Evolutionary conservation across 2,113 vertebrate species (phyloP).

Genomic region (Lophochroa leadbeateri): DNA sequence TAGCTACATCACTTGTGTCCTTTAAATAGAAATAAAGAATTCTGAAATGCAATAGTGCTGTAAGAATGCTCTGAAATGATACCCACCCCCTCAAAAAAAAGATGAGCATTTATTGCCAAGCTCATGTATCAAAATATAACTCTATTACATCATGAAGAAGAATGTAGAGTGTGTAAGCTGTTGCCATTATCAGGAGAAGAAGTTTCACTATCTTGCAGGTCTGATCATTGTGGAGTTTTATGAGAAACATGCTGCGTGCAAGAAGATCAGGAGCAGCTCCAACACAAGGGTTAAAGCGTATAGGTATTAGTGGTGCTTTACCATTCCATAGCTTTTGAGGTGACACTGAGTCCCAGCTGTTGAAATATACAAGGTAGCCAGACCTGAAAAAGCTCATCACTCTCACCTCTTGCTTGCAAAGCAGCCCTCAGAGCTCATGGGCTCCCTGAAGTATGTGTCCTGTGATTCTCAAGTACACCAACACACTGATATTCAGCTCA

Average conservation of each 20-base stretch:
- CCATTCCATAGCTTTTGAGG: not conserved
- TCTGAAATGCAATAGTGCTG: not conserved
- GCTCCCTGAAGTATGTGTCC: not conserved
- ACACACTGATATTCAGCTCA: rapidly evolving
- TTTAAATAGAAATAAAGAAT: not conserved
- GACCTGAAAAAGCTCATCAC: not conserved
- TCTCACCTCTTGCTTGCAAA: not conserved
- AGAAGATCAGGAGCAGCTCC: not conserved
- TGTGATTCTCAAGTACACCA: not conserved
- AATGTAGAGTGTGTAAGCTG: rapidly evolving
- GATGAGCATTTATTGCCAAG: not conserved
- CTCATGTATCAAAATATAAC: not conserved
- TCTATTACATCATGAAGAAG: not conserved
- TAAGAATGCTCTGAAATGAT: not conserved
- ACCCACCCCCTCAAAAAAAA: not conserved
- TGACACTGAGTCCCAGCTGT: not conserved
- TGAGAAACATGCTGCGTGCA: not conserved
- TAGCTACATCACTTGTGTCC: not conserved
- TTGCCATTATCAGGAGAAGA: not conserved
- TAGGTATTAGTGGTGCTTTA: not conserved
- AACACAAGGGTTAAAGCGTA: rapidly evolving
- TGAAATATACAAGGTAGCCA: not conserved
- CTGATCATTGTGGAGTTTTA: not conserved
- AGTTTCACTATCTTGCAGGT: not conserved
- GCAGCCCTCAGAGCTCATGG: not conserved